A percentile compares a stretch with the other conserved stretches of the same genome.
Conservation (phyloP, 2,797 vertebrate genomes). For the Prunella strophiata region DNA sequence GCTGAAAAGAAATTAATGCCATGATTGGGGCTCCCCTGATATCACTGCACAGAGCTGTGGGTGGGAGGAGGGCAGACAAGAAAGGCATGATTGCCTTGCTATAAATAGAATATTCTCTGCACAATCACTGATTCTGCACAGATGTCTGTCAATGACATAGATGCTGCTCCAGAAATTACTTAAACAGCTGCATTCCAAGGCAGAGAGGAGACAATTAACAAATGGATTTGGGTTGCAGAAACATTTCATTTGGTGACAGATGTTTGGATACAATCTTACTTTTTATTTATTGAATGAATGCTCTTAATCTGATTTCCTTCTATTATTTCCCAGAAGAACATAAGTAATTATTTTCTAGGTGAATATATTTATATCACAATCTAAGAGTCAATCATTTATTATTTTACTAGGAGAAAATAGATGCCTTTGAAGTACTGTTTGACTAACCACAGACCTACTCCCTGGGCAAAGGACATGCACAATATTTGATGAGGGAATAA, state of each 20-base stretch:
- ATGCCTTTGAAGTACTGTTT: not conserved
- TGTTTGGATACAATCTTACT: conserved; percentile 32
- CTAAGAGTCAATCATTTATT: not conserved
- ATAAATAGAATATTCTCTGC: conserved; percentile 46
- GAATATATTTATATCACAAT: not conserved
- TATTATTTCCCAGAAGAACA: not conserved
- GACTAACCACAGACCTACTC: not conserved
- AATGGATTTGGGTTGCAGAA: conserved; percentile 34
- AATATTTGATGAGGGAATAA: not conserved
- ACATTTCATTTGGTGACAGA: conserved; percentile 46
- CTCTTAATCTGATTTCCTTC: conserved; percentile 27
- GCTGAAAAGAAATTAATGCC: not conserved
- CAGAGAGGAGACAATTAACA: conserved; percentile 43
- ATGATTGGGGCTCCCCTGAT: conserved; percentile 5
- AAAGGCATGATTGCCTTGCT: conserved; percentile 13
- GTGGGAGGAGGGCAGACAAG: not conserved
- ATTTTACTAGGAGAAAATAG: not conserved
- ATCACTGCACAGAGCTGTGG: not conserved
- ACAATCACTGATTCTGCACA: conserved; percentile 39
- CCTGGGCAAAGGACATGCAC: not conserved
- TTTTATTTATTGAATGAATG: conserved; percentile 51
- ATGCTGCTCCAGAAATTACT: conserved; percentile 40
- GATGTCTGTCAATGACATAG: conserved; percentile 52
- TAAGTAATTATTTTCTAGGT: not conserved
- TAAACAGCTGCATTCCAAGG: conserved; percentile 54